A percentile compares a stretch with the other conserved stretches of the same genome.
These are phyloP conservation scores for Dissostichus mawsoni DNA, from an alignment of 2,113 vertebrate species.

Conservation along the genomic window DNA sequence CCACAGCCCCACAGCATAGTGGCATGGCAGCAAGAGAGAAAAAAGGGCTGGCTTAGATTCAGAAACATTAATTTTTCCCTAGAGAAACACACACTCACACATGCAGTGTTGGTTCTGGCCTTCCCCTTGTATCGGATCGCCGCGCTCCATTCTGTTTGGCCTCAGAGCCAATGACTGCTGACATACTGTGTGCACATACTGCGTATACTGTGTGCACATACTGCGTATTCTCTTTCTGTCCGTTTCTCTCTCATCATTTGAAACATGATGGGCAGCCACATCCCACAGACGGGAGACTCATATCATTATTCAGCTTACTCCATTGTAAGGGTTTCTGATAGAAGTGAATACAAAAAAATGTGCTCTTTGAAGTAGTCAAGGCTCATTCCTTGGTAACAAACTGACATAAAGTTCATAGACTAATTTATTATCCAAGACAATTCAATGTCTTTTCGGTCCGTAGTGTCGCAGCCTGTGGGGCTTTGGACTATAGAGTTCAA, in stretches of 20 bases:
- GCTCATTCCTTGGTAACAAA: slow-evolving; percentile 44
- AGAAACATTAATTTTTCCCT: slow-evolving; percentile 69
- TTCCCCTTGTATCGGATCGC: slow-evolving; percentile 23
- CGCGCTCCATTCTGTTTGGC: slow-evolving; percentile 40
- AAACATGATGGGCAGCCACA: slow-evolving; percentile 48
- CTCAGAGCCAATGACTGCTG: slow-evolving; percentile 40
- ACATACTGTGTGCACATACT: slow-evolving; percentile 59
- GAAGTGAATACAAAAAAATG: slow-evolving; percentile 20
- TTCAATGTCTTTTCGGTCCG: slow-evolving; percentile 45
- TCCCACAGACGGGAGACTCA: slow-evolving; percentile 30
- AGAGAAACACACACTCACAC: slow-evolving; percentile 31
- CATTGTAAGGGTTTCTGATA: slow-evolving; percentile 49
- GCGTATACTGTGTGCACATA: slow-evolving; percentile 48
- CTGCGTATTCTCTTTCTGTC: slow-evolving; percentile 48
- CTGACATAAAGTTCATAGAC: slow-evolving; percentile 62
- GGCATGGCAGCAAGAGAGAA: slow-evolving; percentile 6
- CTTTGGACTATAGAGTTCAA: slow-evolving; percentile 47
- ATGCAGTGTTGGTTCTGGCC: slow-evolving; percentile 31
- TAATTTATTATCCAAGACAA: slow-evolving; percentile 56
- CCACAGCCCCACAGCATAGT: slow-evolving; percentile 13
- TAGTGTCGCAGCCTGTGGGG: slow-evolving; percentile 52
- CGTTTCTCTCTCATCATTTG: slow-evolving; percentile 44
- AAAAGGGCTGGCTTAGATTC: slow-evolving; percentile 38
- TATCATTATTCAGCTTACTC: slow-evolving; percentile 56
- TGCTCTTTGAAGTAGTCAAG: slow-evolving; percentile 63